Base-by-base conservation (phyloP, 2,888 invertebrate genomes). In the Thereva unica region DNA sequence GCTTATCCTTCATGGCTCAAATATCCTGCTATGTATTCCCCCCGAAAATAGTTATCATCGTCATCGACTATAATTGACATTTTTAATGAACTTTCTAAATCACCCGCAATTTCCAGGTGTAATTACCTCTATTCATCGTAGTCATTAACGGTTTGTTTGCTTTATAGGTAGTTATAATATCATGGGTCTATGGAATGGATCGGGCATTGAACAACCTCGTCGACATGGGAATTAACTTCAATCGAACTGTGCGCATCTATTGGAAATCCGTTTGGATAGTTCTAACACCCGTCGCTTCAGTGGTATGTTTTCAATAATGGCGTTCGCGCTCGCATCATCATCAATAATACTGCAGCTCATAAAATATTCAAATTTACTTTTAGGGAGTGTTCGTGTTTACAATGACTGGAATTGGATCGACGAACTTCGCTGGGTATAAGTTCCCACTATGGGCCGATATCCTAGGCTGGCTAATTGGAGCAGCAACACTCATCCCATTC, bases 211-310 rank as follows among this genome's bases (percentile, higher is more conserved):
- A 78, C 4, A 85, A 89, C 73, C 77, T 89, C 71, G 78, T 76
- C 1, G 78, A 82, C 8, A 89, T 89, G 89, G 78, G 82, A 52
- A 89, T 93, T 82, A 86, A 85, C 47, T 82, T 89, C 42, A 84
- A 86, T 69, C 84, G 82, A 66, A 77, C 85, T 1, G 81, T 86
- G 4, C 79, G 82, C 44, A 81, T 81, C 69, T 89, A 89, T 74
- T 93, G 93, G 93, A 87, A 85, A 79, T 74, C 84, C 23, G 85
- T 86, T 50, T 93, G 92, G 92, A 85, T 85, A 35, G 82, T 87
- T 65, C 77, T 90, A 1, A 86, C 90, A 9, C 93, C 93, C 2
- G 47, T 86, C 10, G 84, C 86, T 38, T 85, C 91, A 69, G 45
- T 90, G 76, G 92, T 93, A 82, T 86, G 87, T 68, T 52, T 7